Evolutionary conservation across 2,113 vertebrate species (phyloP).

Genomic region (Apodemus speciosus): DNA sequence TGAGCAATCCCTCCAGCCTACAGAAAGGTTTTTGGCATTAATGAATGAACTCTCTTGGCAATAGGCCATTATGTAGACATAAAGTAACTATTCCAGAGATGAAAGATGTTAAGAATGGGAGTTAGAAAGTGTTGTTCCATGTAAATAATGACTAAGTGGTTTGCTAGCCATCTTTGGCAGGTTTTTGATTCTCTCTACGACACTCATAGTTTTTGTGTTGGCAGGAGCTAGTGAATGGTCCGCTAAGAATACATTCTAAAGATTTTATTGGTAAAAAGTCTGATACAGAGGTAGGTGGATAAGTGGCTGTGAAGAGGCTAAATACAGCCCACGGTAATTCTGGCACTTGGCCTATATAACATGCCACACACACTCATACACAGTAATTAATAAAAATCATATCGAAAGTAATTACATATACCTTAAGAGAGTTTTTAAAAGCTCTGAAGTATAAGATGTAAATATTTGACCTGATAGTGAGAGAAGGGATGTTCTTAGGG

Average conservation of each 20-base stretch:
- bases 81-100: not conserved
- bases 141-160: not conserved
- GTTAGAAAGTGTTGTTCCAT: not conserved
- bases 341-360: not conserved
- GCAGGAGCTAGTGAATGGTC: not conserved
- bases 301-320: not conserved
- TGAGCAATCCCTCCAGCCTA: not conserved
- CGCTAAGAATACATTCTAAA: not conserved
- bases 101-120: not conserved
- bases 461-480: not conserved
- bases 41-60: not conserved
- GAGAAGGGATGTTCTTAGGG: not conserved
- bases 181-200: not conserved
- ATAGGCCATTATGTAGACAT: not conserved
- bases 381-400: not conserved
- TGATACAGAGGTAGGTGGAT: not conserved
- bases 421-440: not conserved
- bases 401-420: not conserved
- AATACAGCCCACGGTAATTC: too few species aligned
- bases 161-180: not conserved
- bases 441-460: not conserved
- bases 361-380: not conserved
- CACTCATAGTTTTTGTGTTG: not conserved
- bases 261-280: not conserved
- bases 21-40: not conserved